Conservation (phyloP, 2,888 invertebrate genomes). For the Sphinx pinastri region DNA sequence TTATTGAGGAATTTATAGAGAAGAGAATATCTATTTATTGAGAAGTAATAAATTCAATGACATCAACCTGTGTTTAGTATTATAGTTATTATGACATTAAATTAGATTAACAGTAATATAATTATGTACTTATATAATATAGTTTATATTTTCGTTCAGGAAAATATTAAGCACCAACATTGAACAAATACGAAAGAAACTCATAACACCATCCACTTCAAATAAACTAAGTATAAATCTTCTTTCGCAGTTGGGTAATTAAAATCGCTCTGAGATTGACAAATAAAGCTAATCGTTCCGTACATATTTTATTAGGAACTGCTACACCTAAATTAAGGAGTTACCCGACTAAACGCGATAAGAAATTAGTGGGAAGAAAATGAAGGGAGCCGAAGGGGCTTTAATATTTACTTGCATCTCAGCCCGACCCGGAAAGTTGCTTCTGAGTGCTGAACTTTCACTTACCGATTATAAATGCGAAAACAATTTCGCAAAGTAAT, state of each 20-base stretch:
- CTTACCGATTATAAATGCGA: slow-evolving; percentile 23
- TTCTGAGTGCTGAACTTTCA: slow-evolving; percentile 13
- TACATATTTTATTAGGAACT: slow-evolving; percentile 4
- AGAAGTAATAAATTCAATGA: neutral
- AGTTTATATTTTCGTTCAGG: too few relatives aligned
- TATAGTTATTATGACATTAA: too few relatives aligned
- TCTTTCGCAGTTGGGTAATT: too few relatives aligned
- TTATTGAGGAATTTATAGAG: too few relatives aligned
- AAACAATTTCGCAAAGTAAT: slow-evolving; percentile 27
- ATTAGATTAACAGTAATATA: too few relatives aligned
- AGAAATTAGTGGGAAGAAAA: slow-evolving; percentile 12
- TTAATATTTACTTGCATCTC: slow-evolving; percentile 16
- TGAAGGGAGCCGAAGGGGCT: neutral
- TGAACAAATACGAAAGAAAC: too few relatives aligned
- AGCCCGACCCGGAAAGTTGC: slow-evolving; percentile 1
- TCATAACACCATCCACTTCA: too few relatives aligned
- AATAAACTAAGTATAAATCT: too few relatives aligned
- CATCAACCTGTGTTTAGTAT: too few relatives aligned
- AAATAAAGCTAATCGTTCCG: neutral
- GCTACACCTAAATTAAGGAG: slow-evolving; percentile 17
- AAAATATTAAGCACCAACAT: too few relatives aligned
- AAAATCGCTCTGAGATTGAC: neutral
- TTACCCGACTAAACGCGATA: neutral
- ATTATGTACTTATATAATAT: too few relatives aligned
- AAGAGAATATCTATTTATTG: too few relatives aligned